Conservation (phyloP, 2,888 invertebrate genomes). For the Anaspis maculata region DNA sequence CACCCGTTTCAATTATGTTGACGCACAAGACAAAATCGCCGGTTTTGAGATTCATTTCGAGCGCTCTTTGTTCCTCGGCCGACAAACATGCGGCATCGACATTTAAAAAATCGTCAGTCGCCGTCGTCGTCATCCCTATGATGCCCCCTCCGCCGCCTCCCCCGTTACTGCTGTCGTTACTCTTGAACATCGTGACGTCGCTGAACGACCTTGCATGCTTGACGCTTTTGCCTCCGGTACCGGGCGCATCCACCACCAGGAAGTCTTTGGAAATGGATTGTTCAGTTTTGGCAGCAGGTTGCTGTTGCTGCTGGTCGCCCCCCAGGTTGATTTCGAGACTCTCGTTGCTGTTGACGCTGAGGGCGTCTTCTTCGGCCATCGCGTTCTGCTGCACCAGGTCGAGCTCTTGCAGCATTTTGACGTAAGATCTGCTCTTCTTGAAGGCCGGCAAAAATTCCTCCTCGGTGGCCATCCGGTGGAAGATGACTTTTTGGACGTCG, state of each 20-base stretch:
- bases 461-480: slow-evolving; percentile 52
- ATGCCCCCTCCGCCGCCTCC: too few relatives aligned
- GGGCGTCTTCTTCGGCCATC: slow-evolving; percentile 49
- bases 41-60: slow-evolving; percentile 27
- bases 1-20: slow-evolving; percentile 60
- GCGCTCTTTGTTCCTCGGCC: slow-evolving; percentile 18
- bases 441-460: slow-evolving; percentile 58
- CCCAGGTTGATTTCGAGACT: slow-evolving; percentile 38
- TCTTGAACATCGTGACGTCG: slow-evolving; percentile 31
- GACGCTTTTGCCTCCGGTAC: slow-evolving; percentile 25
- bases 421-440: slow-evolving; percentile 56
- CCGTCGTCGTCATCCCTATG: too few relatives aligned
- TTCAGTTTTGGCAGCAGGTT: background rate
- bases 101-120: slow-evolving; percentile 3
- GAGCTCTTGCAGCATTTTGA: slow-evolving; percentile 63
- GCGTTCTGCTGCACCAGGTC: slow-evolving; percentile 56
- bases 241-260: background rate
- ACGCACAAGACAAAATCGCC: slow-evolving; percentile 44
- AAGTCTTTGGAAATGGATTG: too few relatives aligned
- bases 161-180: slow-evolving; percentile 9
- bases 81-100: slow-evolving; percentile 1
- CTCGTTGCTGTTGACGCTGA: slow-evolving; percentile 50
- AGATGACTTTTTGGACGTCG: slow-evolving; percentile 64
- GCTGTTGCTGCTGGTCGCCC: slow-evolving; percentile 8
- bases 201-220: slow-evolving; percentile 40